phyloP scores from a whole-genome alignment of 2,113 vertebrate species.

The Corythornis cristatus region DNA sequence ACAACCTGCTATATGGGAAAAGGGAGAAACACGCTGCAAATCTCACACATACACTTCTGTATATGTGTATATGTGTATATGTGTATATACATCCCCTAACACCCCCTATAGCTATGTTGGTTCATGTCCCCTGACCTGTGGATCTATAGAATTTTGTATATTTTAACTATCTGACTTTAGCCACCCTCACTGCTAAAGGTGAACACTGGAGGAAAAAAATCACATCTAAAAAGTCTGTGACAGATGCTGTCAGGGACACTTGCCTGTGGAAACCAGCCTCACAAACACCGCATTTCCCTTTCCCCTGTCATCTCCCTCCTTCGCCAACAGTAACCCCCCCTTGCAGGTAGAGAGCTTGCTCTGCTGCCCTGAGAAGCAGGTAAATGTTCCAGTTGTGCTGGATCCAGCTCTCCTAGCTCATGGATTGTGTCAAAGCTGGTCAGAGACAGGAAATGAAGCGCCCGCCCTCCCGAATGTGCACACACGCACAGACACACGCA shows the following conservation, averaged over 20 bases:
- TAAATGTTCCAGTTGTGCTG: neutral
- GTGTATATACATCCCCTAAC: neutral
- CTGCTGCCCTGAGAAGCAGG: neutral
- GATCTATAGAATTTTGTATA: neutral
- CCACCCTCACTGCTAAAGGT: neutral
- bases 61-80: neutral
- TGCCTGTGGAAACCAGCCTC: neutral
- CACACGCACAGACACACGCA: conserved; percentile 57
- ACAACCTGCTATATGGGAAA: neutral
- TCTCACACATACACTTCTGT: neutral
- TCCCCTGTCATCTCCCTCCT: neutral
- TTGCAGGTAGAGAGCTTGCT: neutral
- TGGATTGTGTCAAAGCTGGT: conserved; percentile 40
- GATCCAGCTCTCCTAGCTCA: neutral
- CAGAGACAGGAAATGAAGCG: conserved; percentile 58
- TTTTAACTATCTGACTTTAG: neutral
- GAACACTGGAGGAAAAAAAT: neutral
- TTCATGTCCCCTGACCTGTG: neutral
- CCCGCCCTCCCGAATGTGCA: neutral
- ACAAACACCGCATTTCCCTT: neutral
- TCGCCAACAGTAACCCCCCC: rapidly evolving
- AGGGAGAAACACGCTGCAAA: neutral
- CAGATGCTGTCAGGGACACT: neutral
- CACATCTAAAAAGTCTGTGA: neutral
- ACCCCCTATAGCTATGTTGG: neutral